Evolutionary conservation across 2,888 invertebrate genomes (phyloP).

Genomic region (Drosophila koepferae): DNA sequence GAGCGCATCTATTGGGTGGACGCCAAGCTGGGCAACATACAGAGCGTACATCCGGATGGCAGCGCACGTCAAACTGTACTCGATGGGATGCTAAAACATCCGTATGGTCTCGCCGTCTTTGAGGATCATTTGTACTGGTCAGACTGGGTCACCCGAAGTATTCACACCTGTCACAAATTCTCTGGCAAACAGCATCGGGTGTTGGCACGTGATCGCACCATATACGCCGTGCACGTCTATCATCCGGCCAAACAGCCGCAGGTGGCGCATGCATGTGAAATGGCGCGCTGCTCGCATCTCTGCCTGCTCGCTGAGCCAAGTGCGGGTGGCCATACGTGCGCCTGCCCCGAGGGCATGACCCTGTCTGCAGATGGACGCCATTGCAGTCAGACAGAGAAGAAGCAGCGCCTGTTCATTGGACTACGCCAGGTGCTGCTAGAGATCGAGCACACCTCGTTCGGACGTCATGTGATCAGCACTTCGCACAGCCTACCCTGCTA

Average conservation of each 20-base stretch:
- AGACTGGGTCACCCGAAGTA: constrained; percentile 92
- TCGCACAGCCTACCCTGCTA: constrained; percentile 86
- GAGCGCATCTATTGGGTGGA: constrained; percentile 96
- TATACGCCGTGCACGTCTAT: constrained; percentile 89
- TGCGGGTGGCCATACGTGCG: constrained; percentile 87
- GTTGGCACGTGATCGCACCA: constrained; percentile 86
- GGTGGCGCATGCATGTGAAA: constrained; percentile 87
- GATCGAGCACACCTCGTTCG: constrained; percentile 89
- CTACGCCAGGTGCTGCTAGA: constrained; percentile 87
- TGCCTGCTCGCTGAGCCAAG: constrained; percentile 89
- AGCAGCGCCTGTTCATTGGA: constrained; percentile 85
- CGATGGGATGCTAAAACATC: constrained; percentile 90
- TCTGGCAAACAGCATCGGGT: constrained; percentile 88
- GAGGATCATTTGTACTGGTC: constrained; percentile 96
- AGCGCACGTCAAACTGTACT: constrained; percentile 88
- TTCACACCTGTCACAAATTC: constrained; percentile 92
- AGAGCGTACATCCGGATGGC: constrained; percentile 88
- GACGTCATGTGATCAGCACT: constrained; percentile 87
- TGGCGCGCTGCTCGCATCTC: constrained; percentile 90
- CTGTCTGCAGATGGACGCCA: constrained; percentile 86
- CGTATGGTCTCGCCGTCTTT: constrained; percentile 94
- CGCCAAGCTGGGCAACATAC: constrained; percentile 89
- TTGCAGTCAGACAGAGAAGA: constrained; percentile 86
- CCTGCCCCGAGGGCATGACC: constrained; percentile 91
- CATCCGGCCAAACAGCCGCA: constrained; percentile 89